These are phyloP conservation scores for Mythimna albipuncta DNA, from an alignment of 2,888 invertebrate genomes.

Conservation along the genomic window DNA sequence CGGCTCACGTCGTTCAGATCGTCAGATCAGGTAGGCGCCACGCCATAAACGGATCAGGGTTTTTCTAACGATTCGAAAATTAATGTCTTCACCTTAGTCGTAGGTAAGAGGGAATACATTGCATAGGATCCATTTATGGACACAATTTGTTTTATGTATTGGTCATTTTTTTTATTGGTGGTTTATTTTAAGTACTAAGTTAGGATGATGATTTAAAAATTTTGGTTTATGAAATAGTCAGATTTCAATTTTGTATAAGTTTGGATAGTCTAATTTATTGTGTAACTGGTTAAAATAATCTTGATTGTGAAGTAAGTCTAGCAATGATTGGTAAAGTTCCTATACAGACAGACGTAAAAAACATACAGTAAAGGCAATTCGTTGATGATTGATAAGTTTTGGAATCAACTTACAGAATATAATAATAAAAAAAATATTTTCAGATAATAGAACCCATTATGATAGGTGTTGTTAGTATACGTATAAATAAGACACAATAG, in stretches of 20 bases:
- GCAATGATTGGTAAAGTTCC: not conserved
- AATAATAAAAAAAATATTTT: too few relatives aligned
- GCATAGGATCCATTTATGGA: constrained; percentile 44
- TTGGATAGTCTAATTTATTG: not conserved
- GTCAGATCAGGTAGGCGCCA: constrained; percentile 74
- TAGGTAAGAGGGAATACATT: constrained; percentile 53
- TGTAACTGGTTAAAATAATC: not conserved
- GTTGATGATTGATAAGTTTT: not conserved
- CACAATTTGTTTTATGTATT: constrained; percentile 48
- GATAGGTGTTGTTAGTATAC: too few relatives aligned
- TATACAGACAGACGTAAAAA: too few relatives aligned
- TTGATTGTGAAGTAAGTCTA: not conserved
- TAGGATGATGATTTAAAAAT: not conserved
- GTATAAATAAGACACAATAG: too few relatives aligned
- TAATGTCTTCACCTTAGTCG: constrained; percentile 76
- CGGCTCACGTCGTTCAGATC: constrained; percentile 74
- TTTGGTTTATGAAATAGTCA: too few relatives aligned
- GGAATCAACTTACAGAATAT: not conserved
- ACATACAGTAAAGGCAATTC: not conserved
- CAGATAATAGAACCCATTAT: too few relatives aligned
- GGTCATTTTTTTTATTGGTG: constrained; percentile 9
- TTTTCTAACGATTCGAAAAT: constrained; percentile 85
- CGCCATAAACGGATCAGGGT: constrained; percentile 79
- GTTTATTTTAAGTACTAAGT: not conserved
- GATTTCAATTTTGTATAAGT: not conserved